Base-by-base conservation (phyloP, 2,888 invertebrate genomes). In the Trissolcus brochymenae region DNA sequence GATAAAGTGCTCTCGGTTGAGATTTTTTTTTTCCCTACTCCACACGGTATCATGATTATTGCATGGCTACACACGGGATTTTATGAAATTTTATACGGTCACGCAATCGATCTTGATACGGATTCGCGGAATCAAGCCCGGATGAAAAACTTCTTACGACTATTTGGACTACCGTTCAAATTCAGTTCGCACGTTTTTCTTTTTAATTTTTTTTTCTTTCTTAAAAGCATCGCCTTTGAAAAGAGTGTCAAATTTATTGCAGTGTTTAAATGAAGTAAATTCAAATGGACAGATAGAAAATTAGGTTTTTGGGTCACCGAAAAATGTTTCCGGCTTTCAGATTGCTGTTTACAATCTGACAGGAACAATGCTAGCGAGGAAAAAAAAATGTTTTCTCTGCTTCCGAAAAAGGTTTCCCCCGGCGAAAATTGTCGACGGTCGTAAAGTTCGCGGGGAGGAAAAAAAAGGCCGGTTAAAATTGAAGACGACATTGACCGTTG, bases 101-200 rank as follows among this genome's bases (percentile, higher is more conserved):
- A 87, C 87, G 87, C 87, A 84, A 87, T 85, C 87, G 84, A 87
- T 82, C 82, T 79, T 82, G 82, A 83, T 85, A 83, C 85, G 81
- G 81, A 85, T 87, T 86, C 87, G 83, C 81, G 85, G 87, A 86
- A 86, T 83, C 84, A 83, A 81, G 66, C 61, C 14, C 50, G 56
- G 43, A 66, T 73, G 60, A 73, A 73, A 73, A 73, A 73, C 66
- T 61, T 66, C 60, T 66, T 66, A 43, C 67, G 16, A 53, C 46
- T 54, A 62, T 57, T 74, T n/a, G n/a, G 61, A 67, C 74, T 74
- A 67, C 74, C 46, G 74, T 6, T 16, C 46, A 46, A 46, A 46
- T 6, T 25, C 25, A 25, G 14, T 46, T 46, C 46, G 6, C 46
- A 46, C 1, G 46, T 16, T n/a, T 46, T 46, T 46, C 16, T 0